A percentile compares a stretch with the other conserved stretches of the same genome.
These are phyloP conservation scores for Anadara kagoshimensis DNA, from an alignment of 1,140 invertebrate genomes.

Conservation along the genomic window DNA sequence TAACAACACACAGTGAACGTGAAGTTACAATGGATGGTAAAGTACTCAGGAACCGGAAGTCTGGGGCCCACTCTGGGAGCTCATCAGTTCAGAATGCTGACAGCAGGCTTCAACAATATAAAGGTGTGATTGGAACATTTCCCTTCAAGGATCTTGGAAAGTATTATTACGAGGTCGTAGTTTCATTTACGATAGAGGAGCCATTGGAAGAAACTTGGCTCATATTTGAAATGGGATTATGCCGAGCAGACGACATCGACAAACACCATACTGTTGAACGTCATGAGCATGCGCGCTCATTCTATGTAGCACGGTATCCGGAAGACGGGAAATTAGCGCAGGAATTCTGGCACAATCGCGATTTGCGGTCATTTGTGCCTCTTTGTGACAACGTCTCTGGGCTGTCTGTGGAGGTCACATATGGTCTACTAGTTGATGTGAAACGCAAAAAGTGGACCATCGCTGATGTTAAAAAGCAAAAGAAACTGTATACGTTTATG, in stretches of 20 bases:
- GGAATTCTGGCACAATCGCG: conserved; percentile 57
- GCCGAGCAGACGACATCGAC: conserved; percentile 50
- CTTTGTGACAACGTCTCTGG: conserved; percentile 49
- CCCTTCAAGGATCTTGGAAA: conserved; percentile 47
- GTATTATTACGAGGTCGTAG: conserved; percentile 50
- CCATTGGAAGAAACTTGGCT: conserved; percentile 56
- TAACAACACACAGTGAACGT: conserved; percentile 38
- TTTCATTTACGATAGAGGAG: conserved; percentile 49
- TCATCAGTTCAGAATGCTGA: conserved; percentile 26
- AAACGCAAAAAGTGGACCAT: conserved; percentile 47
- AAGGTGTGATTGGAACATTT: conserved; percentile 47
- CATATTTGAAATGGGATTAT: conserved; percentile 52
- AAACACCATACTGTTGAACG: conserved; percentile 55
- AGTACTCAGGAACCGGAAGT: conserved; percentile 43
- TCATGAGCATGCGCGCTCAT: conserved; percentile 51
- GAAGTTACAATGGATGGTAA: conserved; percentile 44
- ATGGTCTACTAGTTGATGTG: conserved; percentile 48
- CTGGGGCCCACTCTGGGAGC: conserved; percentile 31
- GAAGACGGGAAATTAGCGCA: conserved; percentile 53
- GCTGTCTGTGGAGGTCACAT: conserved; percentile 42
- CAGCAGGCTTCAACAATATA: conserved; percentile 48
- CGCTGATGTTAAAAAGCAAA: conserved; percentile 45
- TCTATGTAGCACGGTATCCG: conserved; percentile 55
- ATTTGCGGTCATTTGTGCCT: conserved; percentile 41
- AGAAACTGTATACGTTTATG: conserved; percentile 48